Evolutionary conservation across 2,888 invertebrate genomes (phyloP), one percentile per base, ranked within the genome.

Genomic region (Melieria omissa): DNA sequence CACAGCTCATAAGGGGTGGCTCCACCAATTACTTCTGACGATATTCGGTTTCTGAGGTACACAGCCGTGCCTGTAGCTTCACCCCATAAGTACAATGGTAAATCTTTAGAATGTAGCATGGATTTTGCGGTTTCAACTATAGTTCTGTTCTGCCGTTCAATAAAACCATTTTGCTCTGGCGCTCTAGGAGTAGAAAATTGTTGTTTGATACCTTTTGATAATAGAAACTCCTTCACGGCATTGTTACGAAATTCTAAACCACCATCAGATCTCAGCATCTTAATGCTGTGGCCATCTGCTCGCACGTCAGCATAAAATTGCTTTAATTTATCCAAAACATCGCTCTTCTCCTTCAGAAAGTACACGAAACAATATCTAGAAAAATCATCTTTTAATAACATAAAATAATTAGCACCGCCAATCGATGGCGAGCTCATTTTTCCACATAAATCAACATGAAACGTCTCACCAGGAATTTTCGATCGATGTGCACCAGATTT

Each of bases 1-100:
- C 64, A 64, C 46, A 45, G 16, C 46, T 70, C 57, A 49, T 41
- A 70, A 5, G 58, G 64, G 8, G 58, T 70, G 14, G 29, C 6
- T 47, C 58, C 60, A 66, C 73, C 76, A 14, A 72, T 62, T n/a
- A 70, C 66, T 12, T 76, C 68, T 14, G 73, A 62, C 54, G 76
- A 79, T 1, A 70, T 83, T 46, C 84, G 71, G 63, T 85, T 85
- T 9, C 83, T 71, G 12, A 83, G 63, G 44, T 72, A 72, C 4
- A 70, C 69, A 16, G 65, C 65, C 12, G 72, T 72, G 52, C 65
- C 46, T 10, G 49, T 71, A n/a, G 73, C 67, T 62, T 71, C 64
- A n/a, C 63, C 71, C 67, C 71, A 71, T 55, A 73, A 58, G 14
- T 55, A 62, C 57, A 70, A 46, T 55, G 62, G 62, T 46, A 70